Evolutionary conservation across 2,888 invertebrate genomes (phyloP).

Genomic region (Netelia fuscicornis): DNA sequence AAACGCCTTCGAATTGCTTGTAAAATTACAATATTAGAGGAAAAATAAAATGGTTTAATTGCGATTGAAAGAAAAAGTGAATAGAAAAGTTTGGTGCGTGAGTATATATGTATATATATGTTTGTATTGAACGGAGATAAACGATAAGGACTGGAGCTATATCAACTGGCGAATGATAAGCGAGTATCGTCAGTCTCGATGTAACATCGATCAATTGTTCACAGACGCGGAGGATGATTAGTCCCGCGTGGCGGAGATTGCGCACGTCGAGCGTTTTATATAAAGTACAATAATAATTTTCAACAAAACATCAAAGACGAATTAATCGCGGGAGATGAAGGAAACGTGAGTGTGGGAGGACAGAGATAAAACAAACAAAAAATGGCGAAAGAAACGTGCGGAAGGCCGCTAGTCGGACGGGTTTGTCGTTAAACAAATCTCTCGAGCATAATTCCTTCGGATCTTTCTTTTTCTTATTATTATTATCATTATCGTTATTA

Average conservation of each 20-base stretch:
- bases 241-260: background rate
- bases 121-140: conserved; percentile 7
- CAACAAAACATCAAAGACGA: no score
- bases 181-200: conserved; percentile 31
- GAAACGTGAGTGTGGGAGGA: background rate
- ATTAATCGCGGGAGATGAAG: background rate
- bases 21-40: background rate
- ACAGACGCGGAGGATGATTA: background rate
- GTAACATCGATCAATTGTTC: conserved; percentile 49
- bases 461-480: background rate
- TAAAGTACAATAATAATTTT: no score
- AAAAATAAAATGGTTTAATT: background rate
- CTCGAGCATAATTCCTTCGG: background rate
- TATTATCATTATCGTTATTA: background rate
- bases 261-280: no score
- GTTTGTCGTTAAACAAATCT: no score
- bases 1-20: background rate
- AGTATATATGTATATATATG: background rate
- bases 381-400: background rate
- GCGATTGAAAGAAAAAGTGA: background rate
- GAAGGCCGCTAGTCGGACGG: no score
- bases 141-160: conserved; percentile 40
- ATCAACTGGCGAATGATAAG: conserved; percentile 36
- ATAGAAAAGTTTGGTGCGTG: background rate
- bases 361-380: conserved; percentile 1